These are phyloP conservation scores for Cryptoprocta ferox DNA, from an alignment of 2,797 vertebrate genomes.

Conservation along the genomic window DNA sequence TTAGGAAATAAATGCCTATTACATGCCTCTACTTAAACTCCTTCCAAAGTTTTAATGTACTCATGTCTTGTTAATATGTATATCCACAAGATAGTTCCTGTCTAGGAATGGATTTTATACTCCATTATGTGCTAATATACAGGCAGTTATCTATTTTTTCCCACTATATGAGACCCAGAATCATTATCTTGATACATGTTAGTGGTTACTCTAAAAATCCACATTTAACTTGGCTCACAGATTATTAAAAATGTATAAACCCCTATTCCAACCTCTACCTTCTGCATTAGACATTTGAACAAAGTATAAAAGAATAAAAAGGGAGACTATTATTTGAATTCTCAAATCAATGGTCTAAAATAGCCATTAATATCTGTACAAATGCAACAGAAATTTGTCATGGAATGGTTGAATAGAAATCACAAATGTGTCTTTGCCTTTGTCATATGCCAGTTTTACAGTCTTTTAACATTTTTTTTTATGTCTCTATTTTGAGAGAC, in stretches of 20 bases:
- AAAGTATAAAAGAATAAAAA: neutral
- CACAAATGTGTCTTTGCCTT: neutral
- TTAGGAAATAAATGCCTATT: neutral
- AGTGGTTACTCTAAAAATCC: neutral
- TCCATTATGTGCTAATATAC: neutral
- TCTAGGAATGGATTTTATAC: neutral
- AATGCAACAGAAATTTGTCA: slow-evolving; percentile 10
- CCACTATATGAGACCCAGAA: neutral
- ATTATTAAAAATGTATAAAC: neutral
- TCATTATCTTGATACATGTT: slow-evolving; percentile 9
- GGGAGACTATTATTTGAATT: neutral
- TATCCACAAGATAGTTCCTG: neutral
- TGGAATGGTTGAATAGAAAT: slow-evolving; percentile 1
- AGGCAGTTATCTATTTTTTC: slow-evolving; percentile 10
- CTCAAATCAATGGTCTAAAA: neutral
- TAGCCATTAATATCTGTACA: slow-evolving; percentile 19
- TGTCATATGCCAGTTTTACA: neutral
- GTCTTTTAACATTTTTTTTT: slow-evolving; percentile 32
- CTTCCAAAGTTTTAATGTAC: neutral
- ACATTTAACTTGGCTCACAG: neutral
- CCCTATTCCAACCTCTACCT: neutral
- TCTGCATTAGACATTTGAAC: slow-evolving; percentile 4
- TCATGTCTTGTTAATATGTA: neutral
- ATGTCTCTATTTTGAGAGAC: no score
- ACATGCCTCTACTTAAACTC: neutral